phyloP scores from a whole-genome alignment of 2,797 vertebrate genomes.

The Lophotriccus pileatus region DNA sequence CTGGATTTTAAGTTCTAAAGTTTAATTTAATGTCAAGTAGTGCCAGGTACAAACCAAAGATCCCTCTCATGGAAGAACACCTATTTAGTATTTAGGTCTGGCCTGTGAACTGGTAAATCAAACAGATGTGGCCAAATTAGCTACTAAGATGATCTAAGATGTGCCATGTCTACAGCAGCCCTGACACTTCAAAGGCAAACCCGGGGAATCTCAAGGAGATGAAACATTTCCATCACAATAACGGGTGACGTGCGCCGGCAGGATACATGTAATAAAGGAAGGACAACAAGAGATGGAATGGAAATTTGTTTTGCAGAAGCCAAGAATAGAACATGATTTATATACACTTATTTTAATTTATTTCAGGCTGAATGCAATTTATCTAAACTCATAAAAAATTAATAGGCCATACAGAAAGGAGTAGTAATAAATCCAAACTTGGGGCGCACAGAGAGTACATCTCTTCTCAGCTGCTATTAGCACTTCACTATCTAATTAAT shows the following conservation, averaged over 20 bases:
- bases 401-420: slow-evolving; percentile 50
- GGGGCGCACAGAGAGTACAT: not conserved
- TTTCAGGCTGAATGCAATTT: slow-evolving; percentile 49
- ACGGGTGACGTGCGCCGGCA: not conserved
- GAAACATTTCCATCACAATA: not conserved
- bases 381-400: slow-evolving; percentile 68
- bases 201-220: slow-evolving; percentile 1
- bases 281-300: slow-evolving; percentile 28
- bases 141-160: not conserved
- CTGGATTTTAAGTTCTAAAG: not conserved
- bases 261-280: slow-evolving; percentile 22
- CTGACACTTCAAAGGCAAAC: not conserved
- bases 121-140: not conserved
- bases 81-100: not conserved
- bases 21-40: not conserved
- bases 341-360: slow-evolving; percentile 64
- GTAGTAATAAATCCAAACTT: slow-evolving; percentile 52
- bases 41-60: not conserved
- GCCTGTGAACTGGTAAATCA: not conserved
- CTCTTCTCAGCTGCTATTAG: slow-evolving; percentile 18
- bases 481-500: slow-evolving; percentile 44
- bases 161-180: not conserved
- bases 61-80: not conserved
- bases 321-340: slow-evolving; percentile 58
- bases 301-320: slow-evolving; percentile 51